Evolutionary conservation across 2,797 vertebrate species (phyloP).

Genomic region (Xiphorhynchus erythropygius): DNA sequence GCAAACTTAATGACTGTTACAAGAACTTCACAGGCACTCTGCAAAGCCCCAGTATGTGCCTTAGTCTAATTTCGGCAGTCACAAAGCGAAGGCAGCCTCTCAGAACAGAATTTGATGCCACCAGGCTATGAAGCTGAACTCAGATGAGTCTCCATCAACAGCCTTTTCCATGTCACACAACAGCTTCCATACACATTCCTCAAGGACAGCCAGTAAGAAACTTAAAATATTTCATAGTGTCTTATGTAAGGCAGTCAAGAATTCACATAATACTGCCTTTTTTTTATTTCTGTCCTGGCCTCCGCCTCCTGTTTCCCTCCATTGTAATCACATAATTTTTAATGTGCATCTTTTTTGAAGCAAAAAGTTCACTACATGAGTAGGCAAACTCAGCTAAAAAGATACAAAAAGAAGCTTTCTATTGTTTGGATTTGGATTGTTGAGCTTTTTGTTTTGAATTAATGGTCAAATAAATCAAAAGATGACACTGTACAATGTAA

Average conservation of each 20-base stretch:
- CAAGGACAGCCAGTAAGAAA: background rate
- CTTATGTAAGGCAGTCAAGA: background rate
- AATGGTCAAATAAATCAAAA: slow-evolving; percentile 59
- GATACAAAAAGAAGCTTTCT: background rate
- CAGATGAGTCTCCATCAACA: background rate
- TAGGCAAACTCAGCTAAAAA: background rate
- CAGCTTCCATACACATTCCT: background rate
- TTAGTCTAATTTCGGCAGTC: slow-evolving; percentile 21
- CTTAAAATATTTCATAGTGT: background rate
- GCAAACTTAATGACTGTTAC: background rate
- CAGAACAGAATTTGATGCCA: background rate
- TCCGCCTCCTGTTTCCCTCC: background rate
- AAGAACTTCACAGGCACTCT: background rate
- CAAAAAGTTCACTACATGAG: background rate
- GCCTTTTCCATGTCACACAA: background rate
- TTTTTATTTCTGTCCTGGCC: background rate
- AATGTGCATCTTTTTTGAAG: background rate
- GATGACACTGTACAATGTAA: slow-evolving; percentile 10
- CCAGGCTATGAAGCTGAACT: background rate
- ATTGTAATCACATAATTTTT: background rate
- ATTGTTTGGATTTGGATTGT: background rate
- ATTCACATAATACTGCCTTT: background rate
- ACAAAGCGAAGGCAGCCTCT: background rate
- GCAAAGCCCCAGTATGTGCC: background rate
- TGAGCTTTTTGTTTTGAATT: background rate